Evolutionary conservation across 2,888 invertebrate genomes (phyloP), one percentile per base, ranked within the genome.

Genomic region (Sylvicola fuscatus): DNA sequence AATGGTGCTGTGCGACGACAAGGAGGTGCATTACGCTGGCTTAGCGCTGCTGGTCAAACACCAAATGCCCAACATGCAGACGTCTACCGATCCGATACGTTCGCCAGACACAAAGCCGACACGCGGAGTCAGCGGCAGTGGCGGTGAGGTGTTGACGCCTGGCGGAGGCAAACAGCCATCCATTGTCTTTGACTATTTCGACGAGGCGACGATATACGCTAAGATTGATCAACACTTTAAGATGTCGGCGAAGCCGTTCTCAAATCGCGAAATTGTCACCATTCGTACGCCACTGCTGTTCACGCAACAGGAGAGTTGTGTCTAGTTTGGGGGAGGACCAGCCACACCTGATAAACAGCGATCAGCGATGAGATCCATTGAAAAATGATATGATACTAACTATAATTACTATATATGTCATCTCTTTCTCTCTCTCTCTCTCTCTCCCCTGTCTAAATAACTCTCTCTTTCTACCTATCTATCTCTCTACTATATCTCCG

Each of bases 131-230:
- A 30, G 34, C 10, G 35, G 28, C 13, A 33, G 39, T 34, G 41
- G 38, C 21, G 45, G 48, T 27, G 51, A 52, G 37, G 52, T 51
- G 2, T 34, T 54, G 41, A 51, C 54, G 21, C 52, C 51, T 34
- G 49, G 21, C 21, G 51, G 56, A 26, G 49, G 51, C 33, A 52
- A 54, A 38, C 55, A 55, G 41, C 56, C 55, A 37, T 49, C 54
- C 29, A 58, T 56, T 39, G 57, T 58, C 29, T 59, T 56, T 39
- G 57, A 58, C 44, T 59, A 59, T 45, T 58, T 58, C 41, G 72
- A 72, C 46, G 75, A 76, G 48, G 66, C 75, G 36, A 74, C 74
- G 47, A 70, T 76, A 50, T 76, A 77, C 56, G 76, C 77, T 40
- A 74, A 76, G 60, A 76, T 77, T 56, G 76, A 76, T 56, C 75